A percentile compares a stretch with the other conserved stretches of the same genome.
These are phyloP conservation scores for Chironex yamaguchii DNA, from an alignment of 30 jellyfish, hydroid and myxozoan genomes.

Conservation along the genomic window DNA sequence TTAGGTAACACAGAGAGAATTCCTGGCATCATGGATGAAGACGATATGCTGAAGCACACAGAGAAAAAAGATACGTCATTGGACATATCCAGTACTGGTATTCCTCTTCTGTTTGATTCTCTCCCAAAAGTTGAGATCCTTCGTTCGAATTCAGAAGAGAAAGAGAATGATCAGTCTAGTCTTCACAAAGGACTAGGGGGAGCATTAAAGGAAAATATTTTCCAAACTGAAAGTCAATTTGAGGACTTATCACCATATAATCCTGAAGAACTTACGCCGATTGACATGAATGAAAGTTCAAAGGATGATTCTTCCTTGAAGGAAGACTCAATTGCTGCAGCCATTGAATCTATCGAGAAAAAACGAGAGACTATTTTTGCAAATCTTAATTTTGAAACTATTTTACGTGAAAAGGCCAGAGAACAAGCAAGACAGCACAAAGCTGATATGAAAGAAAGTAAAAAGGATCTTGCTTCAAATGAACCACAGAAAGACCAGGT, in stretches of 20 bases:
- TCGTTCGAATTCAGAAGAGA: neutral
- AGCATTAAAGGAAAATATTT: conserved; percentile 37
- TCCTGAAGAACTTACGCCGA: conserved; percentile 86
- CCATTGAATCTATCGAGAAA: conserved; percentile 70
- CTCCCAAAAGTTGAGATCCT: conserved; percentile 32
- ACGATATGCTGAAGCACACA: neutral
- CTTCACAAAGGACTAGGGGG: conserved; percentile 61
- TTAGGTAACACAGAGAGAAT: neutral
- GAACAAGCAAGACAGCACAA: neutral
- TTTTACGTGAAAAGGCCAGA: neutral
- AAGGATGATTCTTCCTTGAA: conserved; percentile 27
- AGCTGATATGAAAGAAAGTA: neutral
- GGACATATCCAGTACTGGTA: too few species aligned
- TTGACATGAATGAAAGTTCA: conserved; percentile 55
- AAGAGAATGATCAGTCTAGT: conserved; percentile 40
- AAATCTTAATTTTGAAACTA: too few species aligned
- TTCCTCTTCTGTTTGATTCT: conserved; percentile 60
- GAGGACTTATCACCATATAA: conserved; percentile 88
- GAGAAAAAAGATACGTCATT: too few species aligned
- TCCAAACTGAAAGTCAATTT: conserved; percentile 42
- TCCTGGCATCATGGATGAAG: neutral
- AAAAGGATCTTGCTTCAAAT: neutral
- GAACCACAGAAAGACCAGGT: neutral
- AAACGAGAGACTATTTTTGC: conserved; percentile 79
- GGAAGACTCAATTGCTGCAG: conserved; percentile 76